Base-by-base conservation (phyloP, 2,113 vertebrate genomes). In the Myotis yumanensis region DNA sequence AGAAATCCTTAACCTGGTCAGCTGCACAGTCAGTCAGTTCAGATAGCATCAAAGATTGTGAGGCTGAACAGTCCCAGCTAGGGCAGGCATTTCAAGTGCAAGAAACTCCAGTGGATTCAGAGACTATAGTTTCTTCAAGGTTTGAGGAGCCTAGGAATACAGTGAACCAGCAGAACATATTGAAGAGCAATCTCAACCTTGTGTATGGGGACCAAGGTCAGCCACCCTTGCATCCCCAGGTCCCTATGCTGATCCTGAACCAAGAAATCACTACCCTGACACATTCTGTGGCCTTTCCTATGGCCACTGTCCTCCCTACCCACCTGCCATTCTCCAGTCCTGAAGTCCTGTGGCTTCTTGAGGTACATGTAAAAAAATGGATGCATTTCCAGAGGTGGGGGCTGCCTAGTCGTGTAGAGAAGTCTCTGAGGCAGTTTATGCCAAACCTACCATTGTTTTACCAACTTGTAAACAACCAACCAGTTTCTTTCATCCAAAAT, bases 361-460 rank as follows among this genome's bases (percentile, higher is more conserved):
- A 97, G 25, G 22, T 90, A 32, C 96, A 97, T 59, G 73, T 97
- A 0, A 96, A 86, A 95, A 97, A 95, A 76, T 69, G 92, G 95
- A 52, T 83, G 30, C 94, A 97, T 88, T 97, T 96, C 69, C 97
- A 97, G 79, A 96, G 69, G 9, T 97, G 97, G 97, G 95, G 97
- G 6, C 95, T 97, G 25, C 97, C 97, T 40, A 96, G 94, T n/a
- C 54, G 92, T 7, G 97, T 97, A 16, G 93, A 97, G 22, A 51
- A 96, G 25, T 97, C 96, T 3, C 30, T 97, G 23, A 94, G 66
- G 71, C 94, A 97, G 52, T 7, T 97, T 52, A 93, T 93, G 85
- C 95, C 92, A 94, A 54, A 72, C 7, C 35, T 68, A 0, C 48
- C 54, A 14, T 18, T 82, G 1, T 69, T 59, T 66, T 72, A 28